phyloP scores from a whole-genome alignment of 2,113 vertebrate species.

The Aix galericulata region DNA sequence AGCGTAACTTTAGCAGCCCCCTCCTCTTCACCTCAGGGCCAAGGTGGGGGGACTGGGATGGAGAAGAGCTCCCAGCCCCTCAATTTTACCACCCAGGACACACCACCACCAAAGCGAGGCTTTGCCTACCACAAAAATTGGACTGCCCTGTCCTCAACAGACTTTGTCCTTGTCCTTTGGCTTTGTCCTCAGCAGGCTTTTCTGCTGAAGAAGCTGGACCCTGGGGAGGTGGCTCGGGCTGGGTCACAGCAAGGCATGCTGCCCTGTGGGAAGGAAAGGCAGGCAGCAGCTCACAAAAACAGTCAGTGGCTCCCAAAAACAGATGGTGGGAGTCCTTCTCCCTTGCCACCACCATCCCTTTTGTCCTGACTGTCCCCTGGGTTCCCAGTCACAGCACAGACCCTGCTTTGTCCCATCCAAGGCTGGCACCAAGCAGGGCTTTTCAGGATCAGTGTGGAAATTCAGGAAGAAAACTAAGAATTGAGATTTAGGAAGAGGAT shows the following conservation, averaged over 20 bases:
- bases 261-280: neutral
- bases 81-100: neutral
- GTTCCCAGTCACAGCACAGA: neutral
- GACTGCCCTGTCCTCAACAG: neutral
- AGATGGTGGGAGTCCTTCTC: neutral
- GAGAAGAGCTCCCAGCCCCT: neutral
- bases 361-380: neutral
- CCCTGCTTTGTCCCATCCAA: neutral
- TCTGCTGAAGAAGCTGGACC: neutral
- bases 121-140: neutral
- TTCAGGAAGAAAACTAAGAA: neutral
- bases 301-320: neutral
- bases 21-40: rapidly evolving
- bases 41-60: neutral
- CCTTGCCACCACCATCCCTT: neutral
- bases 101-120: neutral
- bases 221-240: neutral
- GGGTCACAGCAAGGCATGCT: rapidly evolving
- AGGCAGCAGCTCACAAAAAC: neutral
- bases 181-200: neutral
- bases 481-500: neutral
- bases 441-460: neutral
- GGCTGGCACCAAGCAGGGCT: neutral
- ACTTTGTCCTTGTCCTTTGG: too few species aligned
- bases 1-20: neutral